phyloP scores from a whole-genome alignment of 2,113 vertebrate genomes.

The Pelmatolapia mariae region DNA sequence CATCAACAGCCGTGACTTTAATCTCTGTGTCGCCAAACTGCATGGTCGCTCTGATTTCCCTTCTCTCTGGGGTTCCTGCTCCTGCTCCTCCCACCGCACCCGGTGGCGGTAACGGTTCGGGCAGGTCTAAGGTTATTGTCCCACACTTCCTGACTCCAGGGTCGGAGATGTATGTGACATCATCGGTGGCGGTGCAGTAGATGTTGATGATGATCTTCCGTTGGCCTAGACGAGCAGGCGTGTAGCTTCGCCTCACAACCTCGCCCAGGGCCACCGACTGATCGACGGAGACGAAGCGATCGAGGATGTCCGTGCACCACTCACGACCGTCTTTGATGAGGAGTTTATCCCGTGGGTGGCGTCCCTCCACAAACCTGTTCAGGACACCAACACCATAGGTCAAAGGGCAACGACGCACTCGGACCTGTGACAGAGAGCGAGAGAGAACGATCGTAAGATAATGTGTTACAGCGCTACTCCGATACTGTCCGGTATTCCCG shows the following conservation, averaged over 20 bases:
- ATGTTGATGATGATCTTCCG: constrained; percentile 93
- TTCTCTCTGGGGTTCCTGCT: constrained; percentile 48
- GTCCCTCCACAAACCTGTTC: constrained; percentile 87
- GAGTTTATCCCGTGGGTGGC: constrained; percentile 87
- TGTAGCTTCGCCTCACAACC: constrained; percentile 90
- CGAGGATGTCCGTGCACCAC: constrained; percentile 96
- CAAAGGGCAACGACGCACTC: constrained; percentile 87
- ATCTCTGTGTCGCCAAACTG: constrained; percentile 97
- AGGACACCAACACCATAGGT: constrained; percentile 92
- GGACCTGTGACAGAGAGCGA: constrained; percentile 50
- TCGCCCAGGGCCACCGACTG: constrained; percentile 92
- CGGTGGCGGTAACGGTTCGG: not conserved
- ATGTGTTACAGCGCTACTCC: not conserved
- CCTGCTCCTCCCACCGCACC: not conserved
- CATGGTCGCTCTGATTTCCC: constrained; percentile 91
- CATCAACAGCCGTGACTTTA: constrained; percentile 87
- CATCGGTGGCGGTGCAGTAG: constrained; percentile 84
- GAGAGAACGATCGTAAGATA: not conserved
- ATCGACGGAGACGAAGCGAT: constrained; percentile 89
- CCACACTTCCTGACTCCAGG: constrained; percentile 88
- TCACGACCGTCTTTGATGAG: constrained; percentile 89
- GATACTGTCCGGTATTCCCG: not conserved
- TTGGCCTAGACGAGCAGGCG: constrained; percentile 84
- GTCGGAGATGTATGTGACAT: constrained; percentile 89
- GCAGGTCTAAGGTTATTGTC: constrained; percentile 86